Evolutionary conservation across 2,113 vertebrate species (phyloP).

Genomic region (Crotalus horridus): DNA sequence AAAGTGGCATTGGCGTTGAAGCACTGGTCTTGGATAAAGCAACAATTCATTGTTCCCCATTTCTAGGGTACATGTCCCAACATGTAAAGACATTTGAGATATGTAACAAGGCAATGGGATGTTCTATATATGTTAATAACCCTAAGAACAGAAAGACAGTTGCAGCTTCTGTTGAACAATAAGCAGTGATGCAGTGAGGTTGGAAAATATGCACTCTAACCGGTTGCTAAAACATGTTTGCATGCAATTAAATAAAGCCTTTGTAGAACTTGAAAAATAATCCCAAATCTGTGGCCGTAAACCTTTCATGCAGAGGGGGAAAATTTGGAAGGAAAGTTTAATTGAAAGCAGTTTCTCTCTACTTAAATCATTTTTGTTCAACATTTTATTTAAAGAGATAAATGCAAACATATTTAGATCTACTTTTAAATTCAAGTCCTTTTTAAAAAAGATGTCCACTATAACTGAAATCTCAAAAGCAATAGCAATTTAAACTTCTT

Average conservation of each 20-base stretch:
- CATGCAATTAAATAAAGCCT: neutral
- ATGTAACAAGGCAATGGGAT: neutral
- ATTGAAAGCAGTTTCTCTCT: neutral
- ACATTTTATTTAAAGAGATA: neutral
- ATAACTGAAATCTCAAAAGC: neutral
- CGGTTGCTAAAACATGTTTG: neutral
- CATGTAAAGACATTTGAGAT: neutral
- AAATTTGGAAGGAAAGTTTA: neutral
- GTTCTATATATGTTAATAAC: neutral
- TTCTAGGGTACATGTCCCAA: neutral
- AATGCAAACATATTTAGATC: neutral
- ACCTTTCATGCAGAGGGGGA: neutral
- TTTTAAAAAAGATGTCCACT: neutral
- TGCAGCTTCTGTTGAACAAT: neutral
- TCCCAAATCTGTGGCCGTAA: neutral
- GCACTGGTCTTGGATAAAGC: neutral
- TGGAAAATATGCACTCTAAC: neutral
- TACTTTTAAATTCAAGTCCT: neutral
- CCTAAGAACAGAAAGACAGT: neutral
- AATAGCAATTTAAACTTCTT: neutral
- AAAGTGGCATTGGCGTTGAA: neutral
- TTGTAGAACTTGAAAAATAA: neutral
- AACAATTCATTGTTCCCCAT: neutral
- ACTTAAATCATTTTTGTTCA: neutral
- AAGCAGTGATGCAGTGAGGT: neutral